A percentile compares a stretch with the other conserved stretches of the same genome.
phyloP scores from a whole-genome alignment of 2,113 vertebrate species.

The Paramisgurnus dabryanus region DNA sequence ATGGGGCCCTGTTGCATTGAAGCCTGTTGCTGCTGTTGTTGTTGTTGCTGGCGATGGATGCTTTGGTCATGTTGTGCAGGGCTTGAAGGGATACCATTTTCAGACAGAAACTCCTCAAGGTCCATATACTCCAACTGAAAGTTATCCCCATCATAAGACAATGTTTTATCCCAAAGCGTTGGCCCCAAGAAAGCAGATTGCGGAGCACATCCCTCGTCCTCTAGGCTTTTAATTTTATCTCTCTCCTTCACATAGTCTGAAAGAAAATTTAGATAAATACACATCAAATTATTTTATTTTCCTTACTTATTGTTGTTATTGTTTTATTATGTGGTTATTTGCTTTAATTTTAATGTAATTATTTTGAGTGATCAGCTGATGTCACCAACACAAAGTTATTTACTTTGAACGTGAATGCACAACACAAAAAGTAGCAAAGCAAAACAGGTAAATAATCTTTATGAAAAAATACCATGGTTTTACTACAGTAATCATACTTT shows the following conservation, averaged over 20 bases:
- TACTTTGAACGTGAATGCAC: too few relatives aligned
- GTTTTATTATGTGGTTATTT: too few relatives aligned
- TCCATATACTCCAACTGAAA: conserved; percentile 96
- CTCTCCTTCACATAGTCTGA: conserved; percentile 85
- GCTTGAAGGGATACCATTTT: conserved; percentile 89
- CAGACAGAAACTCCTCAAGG: conserved; percentile 90
- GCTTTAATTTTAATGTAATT: too few relatives aligned
- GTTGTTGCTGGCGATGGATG: conserved; percentile 76
- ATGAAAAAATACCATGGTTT: too few relatives aligned
- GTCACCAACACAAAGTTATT: too few relatives aligned
- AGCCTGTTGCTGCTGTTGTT: conserved; percentile 9
- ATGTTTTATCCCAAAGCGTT: conserved; percentile 91
- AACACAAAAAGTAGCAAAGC: too few relatives aligned
- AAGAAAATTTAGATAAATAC: conserved; percentile 11
- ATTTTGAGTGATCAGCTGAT: too few relatives aligned
- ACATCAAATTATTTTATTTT: too few relatives aligned
- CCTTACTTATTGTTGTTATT: too few relatives aligned
- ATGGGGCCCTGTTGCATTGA: conserved; percentile 67
- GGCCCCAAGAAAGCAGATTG: conserved; percentile 90
- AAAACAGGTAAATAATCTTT: too few relatives aligned
- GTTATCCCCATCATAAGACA: conserved; percentile 88
- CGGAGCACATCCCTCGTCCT: conserved; percentile 82
- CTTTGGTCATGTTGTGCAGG: conserved; percentile 80
- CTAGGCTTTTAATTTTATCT: conserved; percentile 87
- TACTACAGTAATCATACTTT: too few relatives aligned